These are phyloP conservation scores for Panzeria rudis DNA, from an alignment of 2,888 invertebrate species.

Conservation along the genomic window DNA sequence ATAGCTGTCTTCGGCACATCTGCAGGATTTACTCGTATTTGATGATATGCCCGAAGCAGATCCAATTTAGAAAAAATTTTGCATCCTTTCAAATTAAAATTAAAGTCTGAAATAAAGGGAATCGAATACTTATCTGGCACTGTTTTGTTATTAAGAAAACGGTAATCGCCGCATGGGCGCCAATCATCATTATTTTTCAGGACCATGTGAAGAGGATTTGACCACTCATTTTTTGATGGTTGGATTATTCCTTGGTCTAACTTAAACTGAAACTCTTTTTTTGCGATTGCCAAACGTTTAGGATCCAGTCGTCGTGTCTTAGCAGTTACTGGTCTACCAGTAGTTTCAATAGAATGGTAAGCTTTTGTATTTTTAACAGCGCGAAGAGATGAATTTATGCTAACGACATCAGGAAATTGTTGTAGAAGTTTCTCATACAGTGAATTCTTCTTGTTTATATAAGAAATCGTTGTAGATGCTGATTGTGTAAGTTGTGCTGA, in stretches of 20 bases:
- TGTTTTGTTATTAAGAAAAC: background rate
- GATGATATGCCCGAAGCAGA: background rate
- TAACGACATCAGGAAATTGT: background rate
- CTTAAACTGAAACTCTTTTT: conserved; percentile 2
- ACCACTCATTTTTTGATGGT: conserved; percentile 25
- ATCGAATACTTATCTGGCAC: conserved; percentile 7
- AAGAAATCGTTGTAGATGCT: conserved; percentile 7
- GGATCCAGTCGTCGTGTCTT: background rate
- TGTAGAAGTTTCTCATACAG: background rate
- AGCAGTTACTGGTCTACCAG: background rate
- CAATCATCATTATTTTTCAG: conserved; percentile 2
- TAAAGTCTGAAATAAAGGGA: conserved; percentile 4
- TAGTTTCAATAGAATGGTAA: conserved; percentile 1
- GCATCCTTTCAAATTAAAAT: background rate
- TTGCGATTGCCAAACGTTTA: background rate
- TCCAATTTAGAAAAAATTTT: no score
- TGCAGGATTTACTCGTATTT: conserved; percentile 2
- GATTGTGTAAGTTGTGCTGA: background rate
- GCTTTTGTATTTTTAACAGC: background rate
- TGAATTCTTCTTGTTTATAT: background rate
- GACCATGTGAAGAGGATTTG: conserved; percentile 13
- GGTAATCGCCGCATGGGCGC: conserved; percentile 4
- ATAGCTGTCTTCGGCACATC: background rate
- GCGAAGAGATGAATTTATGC: background rate
- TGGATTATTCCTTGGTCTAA: conserved; percentile 12